These are phyloP conservation scores for Acrossocheilus fasciatus DNA, from an alignment of 2,797 vertebrate species.

Conservation along the genomic window DNA sequence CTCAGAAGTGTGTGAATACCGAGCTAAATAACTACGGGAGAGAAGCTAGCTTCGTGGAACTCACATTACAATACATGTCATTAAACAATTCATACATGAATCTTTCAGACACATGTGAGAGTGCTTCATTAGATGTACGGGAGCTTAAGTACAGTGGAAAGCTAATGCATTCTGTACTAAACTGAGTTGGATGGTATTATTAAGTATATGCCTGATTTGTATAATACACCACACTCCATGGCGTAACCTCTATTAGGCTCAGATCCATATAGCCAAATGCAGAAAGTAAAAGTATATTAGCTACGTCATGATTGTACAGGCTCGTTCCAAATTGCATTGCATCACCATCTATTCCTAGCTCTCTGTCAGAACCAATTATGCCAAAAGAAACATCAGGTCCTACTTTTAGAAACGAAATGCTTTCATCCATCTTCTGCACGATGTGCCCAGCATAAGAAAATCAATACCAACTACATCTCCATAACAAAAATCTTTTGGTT, in stretches of 20 bases:
- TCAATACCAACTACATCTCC: conserved; percentile 75
- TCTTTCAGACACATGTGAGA: neutral
- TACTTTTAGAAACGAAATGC: conserved; percentile 71
- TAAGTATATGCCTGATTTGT: conserved; percentile 43
- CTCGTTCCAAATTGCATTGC: conserved; percentile 61
- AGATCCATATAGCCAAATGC: conserved; percentile 41
- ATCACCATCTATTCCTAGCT: conserved; percentile 69
- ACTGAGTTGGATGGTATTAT: conserved; percentile 5
- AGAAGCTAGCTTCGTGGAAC: neutral
- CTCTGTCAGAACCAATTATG: conserved; percentile 75
- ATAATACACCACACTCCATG: conserved; percentile 40
- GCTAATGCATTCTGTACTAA: conserved; percentile 14
- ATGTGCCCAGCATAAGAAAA: conserved; percentile 70
- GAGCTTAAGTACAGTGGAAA: neutral
- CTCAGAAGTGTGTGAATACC: neutral
- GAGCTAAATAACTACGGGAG: neutral
- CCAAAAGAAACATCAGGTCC: conserved; percentile 65
- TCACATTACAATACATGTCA: neutral
- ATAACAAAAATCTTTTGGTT: conserved; percentile 64
- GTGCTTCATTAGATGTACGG: conserved; percentile 13
- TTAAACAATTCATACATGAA: neutral
- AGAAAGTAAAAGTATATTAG: conserved; percentile 51
- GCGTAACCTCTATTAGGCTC: conserved; percentile 35
- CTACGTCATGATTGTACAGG: conserved; percentile 45
- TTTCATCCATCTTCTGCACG: conserved; percentile 73